phyloP scores from a whole-genome alignment of 2,797 vertebrate species.

The Intellagama lesueurii region DNA sequence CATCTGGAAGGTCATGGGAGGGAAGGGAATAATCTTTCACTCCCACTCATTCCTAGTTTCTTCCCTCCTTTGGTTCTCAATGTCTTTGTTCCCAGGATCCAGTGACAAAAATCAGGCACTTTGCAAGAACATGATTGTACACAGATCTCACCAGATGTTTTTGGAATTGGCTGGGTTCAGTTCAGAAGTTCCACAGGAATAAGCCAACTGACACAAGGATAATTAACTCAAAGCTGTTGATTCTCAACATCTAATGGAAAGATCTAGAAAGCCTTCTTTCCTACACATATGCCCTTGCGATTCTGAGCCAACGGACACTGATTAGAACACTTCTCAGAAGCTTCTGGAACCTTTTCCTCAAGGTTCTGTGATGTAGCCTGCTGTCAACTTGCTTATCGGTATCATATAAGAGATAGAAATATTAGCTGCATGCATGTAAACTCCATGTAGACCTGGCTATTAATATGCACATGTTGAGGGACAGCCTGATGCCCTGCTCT shows the following conservation, averaged over 20 bases:
- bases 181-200: not conserved
- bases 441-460: no score
- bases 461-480: no score
- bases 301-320: conserved; percentile 19
- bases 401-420: no score
- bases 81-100: not conserved
- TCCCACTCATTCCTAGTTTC: not conserved
- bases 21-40: not conserved
- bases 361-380: conserved; percentile 22
- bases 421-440: no score
- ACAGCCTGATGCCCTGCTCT: no score
- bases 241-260: not conserved
- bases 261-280: not conserved
- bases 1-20: not conserved
- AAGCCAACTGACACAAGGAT: not conserved
- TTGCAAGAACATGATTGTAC: no score
- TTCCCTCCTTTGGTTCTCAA: no score
- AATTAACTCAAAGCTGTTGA: not conserved
- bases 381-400: not conserved
- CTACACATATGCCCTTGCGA: not conserved
- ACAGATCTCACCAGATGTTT: conserved; percentile 5
- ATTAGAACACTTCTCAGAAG: not conserved
- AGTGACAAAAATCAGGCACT: not conserved
- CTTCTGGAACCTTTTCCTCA: conserved; percentile 31
- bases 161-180: conserved; percentile 8